phyloP scores from a whole-genome alignment of 1,140 invertebrate genomes.

The Drosophila funebris region DNA sequence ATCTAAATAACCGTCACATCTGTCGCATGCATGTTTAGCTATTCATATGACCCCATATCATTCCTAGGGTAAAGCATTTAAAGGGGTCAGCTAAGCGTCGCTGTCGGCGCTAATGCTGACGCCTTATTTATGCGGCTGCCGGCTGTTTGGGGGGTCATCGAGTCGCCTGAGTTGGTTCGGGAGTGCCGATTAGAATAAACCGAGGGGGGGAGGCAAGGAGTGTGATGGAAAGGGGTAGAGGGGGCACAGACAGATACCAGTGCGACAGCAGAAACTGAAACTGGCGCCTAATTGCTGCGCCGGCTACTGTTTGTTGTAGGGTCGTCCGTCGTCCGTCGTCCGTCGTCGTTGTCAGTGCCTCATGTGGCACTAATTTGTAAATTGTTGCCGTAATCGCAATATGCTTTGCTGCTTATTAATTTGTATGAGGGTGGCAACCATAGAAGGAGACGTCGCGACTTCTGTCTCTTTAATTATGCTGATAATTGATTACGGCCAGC shows the following conservation, averaged over 20 bases:
- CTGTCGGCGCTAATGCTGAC: conserved; percentile 55
- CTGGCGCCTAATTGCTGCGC: conserved; percentile 65
- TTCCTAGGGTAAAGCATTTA: conserved; percentile 16
- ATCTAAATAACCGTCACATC: not conserved
- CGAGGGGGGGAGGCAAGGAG: not conserved
- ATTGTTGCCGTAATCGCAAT: conserved; percentile 77
- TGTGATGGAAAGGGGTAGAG: not conserved
- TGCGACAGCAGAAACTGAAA: conserved; percentile 20
- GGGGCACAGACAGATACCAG: not conserved
- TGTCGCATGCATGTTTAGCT: not conserved
- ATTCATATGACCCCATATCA: not conserved
- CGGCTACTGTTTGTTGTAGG: conserved; percentile 6
- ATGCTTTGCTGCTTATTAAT: conserved; percentile 69
- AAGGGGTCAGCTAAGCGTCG: conserved; percentile 47
- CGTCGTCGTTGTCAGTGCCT: conserved; percentile 49
- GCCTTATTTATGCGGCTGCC: conserved; percentile 52
- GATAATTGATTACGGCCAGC: conserved; percentile 67
- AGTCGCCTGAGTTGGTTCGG: conserved; percentile 8
- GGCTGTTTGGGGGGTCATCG: conserved; percentile 38
- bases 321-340: conserved; percentile 11
- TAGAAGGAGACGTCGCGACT: conserved; percentile 25
- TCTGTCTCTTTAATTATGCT: conserved; percentile 60
- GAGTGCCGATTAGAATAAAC: conserved; percentile 20
- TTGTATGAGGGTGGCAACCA: conserved; percentile 64
- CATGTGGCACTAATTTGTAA: conserved; percentile 81